phyloP scores from a whole-genome alignment of 2,797 vertebrate genomes.

The Echeneis naucrates region DNA sequence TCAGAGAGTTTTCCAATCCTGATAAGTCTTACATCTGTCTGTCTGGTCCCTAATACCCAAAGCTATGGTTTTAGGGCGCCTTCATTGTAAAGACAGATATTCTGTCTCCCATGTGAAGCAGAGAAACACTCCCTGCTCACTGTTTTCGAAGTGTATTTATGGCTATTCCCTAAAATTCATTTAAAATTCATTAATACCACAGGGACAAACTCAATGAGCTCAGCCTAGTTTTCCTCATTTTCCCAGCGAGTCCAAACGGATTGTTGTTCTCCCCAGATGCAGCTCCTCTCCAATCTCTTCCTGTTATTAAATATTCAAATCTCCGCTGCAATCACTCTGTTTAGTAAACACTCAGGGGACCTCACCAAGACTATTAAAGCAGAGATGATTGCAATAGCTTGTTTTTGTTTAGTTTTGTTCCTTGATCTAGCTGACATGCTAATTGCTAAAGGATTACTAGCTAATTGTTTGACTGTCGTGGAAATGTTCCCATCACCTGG shows the following conservation, averaged over 20 bases:
- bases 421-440: conserved; percentile 58
- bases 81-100: conserved; percentile 31
- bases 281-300: conserved; percentile 76
- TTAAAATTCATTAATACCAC: conserved; percentile 78
- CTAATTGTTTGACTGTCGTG: conserved; percentile 41
- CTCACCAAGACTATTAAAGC: conserved; percentile 73
- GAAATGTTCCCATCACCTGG: conserved; percentile 27
- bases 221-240: conserved; percentile 77
- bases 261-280: conserved; percentile 76
- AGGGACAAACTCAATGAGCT: conserved; percentile 72
- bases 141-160: conserved; percentile 71
- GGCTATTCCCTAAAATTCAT: conserved; percentile 70
- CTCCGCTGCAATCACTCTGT: conserved; percentile 79
- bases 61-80: conserved; percentile 48
- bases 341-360: conserved; percentile 79
- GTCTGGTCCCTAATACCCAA: conserved; percentile 31
- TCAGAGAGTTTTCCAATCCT: conserved; percentile 54
- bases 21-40: conserved; percentile 56
- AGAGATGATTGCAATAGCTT: conserved; percentile 75
- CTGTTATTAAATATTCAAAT: conserved; percentile 85
- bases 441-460: conserved; percentile 57
- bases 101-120: conserved; percentile 27
- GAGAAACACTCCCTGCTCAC: conserved; percentile 25
- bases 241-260: conserved; percentile 78
- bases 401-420: conserved; percentile 72